These are phyloP conservation scores for Brachyalestes nurse DNA, from an alignment of 2,797 vertebrate genomes.

Conservation along the genomic window DNA sequence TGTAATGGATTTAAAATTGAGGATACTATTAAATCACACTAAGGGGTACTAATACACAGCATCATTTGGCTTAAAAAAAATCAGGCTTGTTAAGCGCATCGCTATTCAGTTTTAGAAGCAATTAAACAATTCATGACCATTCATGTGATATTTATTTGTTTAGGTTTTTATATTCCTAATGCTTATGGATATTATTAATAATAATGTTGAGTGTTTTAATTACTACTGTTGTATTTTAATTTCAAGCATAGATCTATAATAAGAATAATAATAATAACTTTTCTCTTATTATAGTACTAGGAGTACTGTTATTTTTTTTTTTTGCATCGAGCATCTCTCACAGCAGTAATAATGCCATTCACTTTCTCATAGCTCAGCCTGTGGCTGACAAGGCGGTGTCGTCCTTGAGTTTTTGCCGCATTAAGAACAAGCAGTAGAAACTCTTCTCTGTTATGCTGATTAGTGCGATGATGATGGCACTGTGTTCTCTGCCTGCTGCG, in stretches of 20 bases:
- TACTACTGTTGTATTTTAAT: too few species aligned
- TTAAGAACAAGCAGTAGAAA: slow-evolving; percentile 33
- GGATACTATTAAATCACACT: slow-evolving; percentile 4
- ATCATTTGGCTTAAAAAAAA: slow-evolving; percentile 10
- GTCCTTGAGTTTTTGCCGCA: slow-evolving; percentile 26
- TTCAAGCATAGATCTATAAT: too few species aligned
- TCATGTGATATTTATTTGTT: neutral
- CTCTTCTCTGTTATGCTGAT: slow-evolving; percentile 46
- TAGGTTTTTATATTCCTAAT: neutral
- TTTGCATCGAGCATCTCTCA: neutral
- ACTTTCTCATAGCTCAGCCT: slow-evolving; percentile 2
- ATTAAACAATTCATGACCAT: slow-evolving; percentile 6
- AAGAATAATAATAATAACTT: neutral
- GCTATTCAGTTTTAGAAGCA: neutral
- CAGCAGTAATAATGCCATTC: neutral
- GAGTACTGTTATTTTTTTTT: neutral
- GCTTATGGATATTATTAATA: too few species aligned
- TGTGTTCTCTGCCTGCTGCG: slow-evolving; percentile 21
- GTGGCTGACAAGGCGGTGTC: neutral
- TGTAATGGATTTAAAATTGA: slow-evolving; percentile 22
- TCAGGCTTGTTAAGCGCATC: neutral
- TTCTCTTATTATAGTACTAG: neutral
- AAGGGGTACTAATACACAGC: slow-evolving; percentile 2
- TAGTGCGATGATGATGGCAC: slow-evolving; percentile 15
- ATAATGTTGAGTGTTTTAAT: too few species aligned